phyloP scores from a whole-genome alignment of 2,113 vertebrate species.

The Ochotona curzoniae region DNA sequence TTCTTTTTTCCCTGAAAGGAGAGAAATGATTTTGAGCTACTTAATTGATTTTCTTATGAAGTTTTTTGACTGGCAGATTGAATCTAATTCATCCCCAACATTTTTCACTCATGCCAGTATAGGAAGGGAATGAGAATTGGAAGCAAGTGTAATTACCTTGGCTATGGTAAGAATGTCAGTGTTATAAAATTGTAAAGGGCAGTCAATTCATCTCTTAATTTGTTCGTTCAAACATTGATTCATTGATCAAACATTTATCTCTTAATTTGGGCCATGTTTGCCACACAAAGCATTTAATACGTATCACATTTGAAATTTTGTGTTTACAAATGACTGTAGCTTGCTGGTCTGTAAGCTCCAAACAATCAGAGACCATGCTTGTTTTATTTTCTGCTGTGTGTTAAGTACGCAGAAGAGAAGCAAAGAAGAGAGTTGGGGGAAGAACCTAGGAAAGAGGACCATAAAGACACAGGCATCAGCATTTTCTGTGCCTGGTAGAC shows the following conservation, averaged over 20 bases:
- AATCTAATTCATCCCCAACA: conserved; percentile 53
- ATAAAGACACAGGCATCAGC: not conserved
- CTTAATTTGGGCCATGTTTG: conserved; percentile 58
- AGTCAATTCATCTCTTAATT: conserved; percentile 46
- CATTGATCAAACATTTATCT: conserved; percentile 66
- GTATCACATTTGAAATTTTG: not conserved
- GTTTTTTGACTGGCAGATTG: conserved; percentile 72
- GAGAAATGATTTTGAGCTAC: conserved; percentile 73
- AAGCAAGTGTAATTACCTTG: conserved; percentile 53
- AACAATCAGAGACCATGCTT: not conserved
- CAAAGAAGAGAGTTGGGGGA: not conserved
- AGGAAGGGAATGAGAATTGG: conserved; percentile 37
- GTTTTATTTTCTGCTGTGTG: not conserved
- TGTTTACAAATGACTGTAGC: not conserved
- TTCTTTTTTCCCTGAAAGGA: conserved; percentile 66
- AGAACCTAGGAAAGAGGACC: not conserved
- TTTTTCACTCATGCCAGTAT: conserved; percentile 49
- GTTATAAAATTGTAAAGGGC: conserved; percentile 55
- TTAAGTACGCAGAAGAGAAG: not conserved
- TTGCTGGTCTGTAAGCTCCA: conserved; percentile 42
- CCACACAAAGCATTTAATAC: conserved; percentile 43
- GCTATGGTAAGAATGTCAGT: conserved; percentile 43
- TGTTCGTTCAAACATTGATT: conserved; percentile 58
- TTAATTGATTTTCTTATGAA: conserved; percentile 80
- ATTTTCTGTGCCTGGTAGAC: not conserved